These are phyloP conservation scores for Urosaurus nigricauda DNA, from an alignment of 2,797 vertebrate species.

Conservation along the genomic window DNA sequence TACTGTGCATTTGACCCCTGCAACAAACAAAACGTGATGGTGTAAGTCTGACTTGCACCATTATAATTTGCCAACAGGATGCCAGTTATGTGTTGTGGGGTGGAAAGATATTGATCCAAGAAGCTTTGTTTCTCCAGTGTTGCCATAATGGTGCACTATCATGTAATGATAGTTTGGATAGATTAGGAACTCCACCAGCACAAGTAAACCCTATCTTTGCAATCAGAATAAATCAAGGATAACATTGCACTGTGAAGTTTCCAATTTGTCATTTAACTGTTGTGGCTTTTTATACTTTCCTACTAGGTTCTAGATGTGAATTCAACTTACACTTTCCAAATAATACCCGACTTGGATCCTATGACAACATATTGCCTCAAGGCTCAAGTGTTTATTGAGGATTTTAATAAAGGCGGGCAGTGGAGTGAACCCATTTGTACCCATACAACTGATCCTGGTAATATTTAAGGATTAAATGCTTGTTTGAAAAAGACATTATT, in stretches of 20 bases:
- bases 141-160: neutral
- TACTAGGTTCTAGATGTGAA: slow-evolving; percentile 58
- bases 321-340: slow-evolving; percentile 54
- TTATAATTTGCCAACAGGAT: too few species aligned
- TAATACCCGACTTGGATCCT: slow-evolving; percentile 70
- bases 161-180: neutral
- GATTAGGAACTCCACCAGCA: neutral
- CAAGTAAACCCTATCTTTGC: neutral
- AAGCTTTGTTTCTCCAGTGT: neutral
- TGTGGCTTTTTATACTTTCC: neutral
- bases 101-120: too few species aligned
- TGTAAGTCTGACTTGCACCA: too few species aligned
- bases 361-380: slow-evolving; percentile 80
- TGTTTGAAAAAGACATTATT: neutral
- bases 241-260: neutral
- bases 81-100: too few species aligned
- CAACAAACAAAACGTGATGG: too few species aligned
- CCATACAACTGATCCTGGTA: slow-evolving; percentile 70
- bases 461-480: rapidly evolving
- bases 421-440: slow-evolving; percentile 74
- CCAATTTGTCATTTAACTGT: neutral
- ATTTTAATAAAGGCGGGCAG: slow-evolving; percentile 72
- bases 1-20: too few species aligned
- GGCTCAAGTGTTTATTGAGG: slow-evolving; percentile 67
- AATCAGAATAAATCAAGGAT: neutral